Evolutionary conservation across 2,797 vertebrate genomes (phyloP).

Genomic region (Helicolenus hilgendorfi): DNA sequence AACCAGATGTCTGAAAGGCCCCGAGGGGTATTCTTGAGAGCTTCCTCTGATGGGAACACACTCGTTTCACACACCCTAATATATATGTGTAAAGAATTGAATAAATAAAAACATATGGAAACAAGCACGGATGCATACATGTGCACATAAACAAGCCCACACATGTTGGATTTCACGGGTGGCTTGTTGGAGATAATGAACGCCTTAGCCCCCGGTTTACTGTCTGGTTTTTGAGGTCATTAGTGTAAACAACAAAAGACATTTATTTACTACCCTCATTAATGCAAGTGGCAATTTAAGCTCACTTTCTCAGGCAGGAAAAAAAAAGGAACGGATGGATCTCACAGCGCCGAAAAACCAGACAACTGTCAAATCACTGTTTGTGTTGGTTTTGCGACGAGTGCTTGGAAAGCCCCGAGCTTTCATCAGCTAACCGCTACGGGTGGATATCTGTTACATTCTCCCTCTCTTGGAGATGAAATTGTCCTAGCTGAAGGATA

Average conservation of each 20-base stretch:
- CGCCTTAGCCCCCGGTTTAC: constrained; percentile 46
- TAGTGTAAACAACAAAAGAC: constrained; percentile 76
- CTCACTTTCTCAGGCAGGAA: constrained; percentile 49
- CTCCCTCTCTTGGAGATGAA: constrained; percentile 30
- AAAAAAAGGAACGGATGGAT: constrained; percentile 24
- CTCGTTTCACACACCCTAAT: constrained; percentile 20
- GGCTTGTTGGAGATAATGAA: constrained; percentile 75
- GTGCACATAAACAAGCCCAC: constrained; percentile 50
- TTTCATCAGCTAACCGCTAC: constrained; percentile 66
- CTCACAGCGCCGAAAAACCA: constrained; percentile 45
- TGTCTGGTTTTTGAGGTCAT: constrained; percentile 79
- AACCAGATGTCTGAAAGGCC: constrained; percentile 71
- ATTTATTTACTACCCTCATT: constrained; percentile 81
- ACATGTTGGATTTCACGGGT: constrained; percentile 77
- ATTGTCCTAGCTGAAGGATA: constrained; percentile 36
- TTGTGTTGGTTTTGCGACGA: constrained; percentile 65
- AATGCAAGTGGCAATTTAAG: constrained; percentile 78
- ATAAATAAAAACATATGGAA: constrained; percentile 60
- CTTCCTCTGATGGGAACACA: constrained; percentile 35
- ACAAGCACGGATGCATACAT: background rate
- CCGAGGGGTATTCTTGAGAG: constrained; percentile 35
- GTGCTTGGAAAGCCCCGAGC: constrained; percentile 73
- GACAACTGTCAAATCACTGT: constrained; percentile 76
- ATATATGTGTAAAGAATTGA: constrained; percentile 31
- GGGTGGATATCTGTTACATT: constrained; percentile 48